A percentile compares a stretch with the other conserved stretches of the same genome.
These are phyloP conservation scores for Hassar affinis DNA, from an alignment of 2,113 vertebrate genomes.

Conservation along the genomic window DNA sequence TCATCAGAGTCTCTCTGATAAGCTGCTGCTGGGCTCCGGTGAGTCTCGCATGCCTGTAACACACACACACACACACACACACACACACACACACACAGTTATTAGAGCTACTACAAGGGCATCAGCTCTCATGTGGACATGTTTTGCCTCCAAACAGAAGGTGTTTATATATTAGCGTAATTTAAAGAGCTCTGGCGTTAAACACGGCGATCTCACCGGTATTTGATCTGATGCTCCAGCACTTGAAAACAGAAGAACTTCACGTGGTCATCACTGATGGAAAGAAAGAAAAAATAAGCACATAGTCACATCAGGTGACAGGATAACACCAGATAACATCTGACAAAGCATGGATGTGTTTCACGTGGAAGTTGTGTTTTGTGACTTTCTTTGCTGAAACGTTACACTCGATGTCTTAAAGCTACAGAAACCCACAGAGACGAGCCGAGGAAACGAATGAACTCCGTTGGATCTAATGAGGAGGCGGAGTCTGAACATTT, in stretches of 20 bases:
- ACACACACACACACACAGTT: slow-evolving; percentile 40
- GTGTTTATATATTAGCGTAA: not conserved
- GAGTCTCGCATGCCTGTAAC: slow-evolving; percentile 84
- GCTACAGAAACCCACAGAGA: not conserved
- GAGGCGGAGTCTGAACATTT: not conserved
- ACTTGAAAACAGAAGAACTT: slow-evolving; percentile 99
- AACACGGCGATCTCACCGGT: slow-evolving; percentile 73
- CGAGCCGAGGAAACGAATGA: not conserved
- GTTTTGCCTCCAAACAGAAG: not conserved
- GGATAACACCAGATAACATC: not conserved
- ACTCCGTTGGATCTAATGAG: not conserved
- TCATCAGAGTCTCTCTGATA: slow-evolving; percentile 91
- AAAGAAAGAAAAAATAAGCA: slow-evolving; percentile 42
- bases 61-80: slow-evolving; percentile 38
- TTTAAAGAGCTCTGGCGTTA: not conserved
- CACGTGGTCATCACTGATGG: slow-evolving; percentile 89
- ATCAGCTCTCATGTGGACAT: not conserved
- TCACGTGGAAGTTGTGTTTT: not conserved
- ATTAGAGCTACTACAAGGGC: no score
- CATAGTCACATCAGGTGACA: not conserved
- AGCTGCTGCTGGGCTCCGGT: slow-evolving; percentile 87
- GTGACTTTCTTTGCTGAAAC: not conserved
- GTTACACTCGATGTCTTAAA: not conserved
- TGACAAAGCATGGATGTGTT: not conserved
- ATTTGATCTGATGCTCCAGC: slow-evolving; percentile 94